These are phyloP conservation scores for Dipodomys merriami DNA, from an alignment of 2,113 vertebrate species.

Conservation along the genomic window DNA sequence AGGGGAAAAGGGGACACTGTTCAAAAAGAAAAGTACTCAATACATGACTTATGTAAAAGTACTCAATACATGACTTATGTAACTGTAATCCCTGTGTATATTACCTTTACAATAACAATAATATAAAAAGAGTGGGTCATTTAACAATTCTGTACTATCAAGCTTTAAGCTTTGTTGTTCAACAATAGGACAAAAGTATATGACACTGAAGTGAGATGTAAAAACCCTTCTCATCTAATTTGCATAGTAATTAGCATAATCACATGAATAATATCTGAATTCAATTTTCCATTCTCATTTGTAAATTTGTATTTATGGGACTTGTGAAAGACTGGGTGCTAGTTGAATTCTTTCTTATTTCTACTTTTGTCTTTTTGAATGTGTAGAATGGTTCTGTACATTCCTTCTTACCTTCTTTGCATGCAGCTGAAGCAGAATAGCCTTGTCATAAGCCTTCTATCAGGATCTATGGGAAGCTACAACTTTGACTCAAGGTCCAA, in stretches of 20 bases:
- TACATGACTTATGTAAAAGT: no score
- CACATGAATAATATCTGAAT: slow-evolving; percentile 22
- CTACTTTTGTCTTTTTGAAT: slow-evolving; percentile 46
- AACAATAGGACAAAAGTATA: not conserved
- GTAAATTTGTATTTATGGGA: slow-evolving; percentile 48
- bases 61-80: no score
- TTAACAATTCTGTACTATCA: not conserved
- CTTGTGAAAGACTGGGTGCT: slow-evolving; percentile 21
- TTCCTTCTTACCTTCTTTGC: not conserved
- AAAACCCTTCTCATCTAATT: slow-evolving; percentile 33
- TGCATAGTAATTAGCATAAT: slow-evolving; percentile 35
- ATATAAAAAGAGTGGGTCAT: not conserved
- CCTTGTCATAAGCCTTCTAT: not conserved
- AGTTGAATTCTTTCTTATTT: slow-evolving; percentile 14
- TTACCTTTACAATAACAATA: no score
- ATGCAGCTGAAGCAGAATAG: not conserved
- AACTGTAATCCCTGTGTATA: no score
- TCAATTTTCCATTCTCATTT: slow-evolving; percentile 39
- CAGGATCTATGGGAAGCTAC: not conserved
- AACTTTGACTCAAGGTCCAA: not conserved
- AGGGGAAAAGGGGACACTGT: no score
- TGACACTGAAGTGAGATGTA: not conserved
- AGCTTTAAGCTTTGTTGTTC: slow-evolving; percentile 28
- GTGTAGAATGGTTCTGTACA: slow-evolving; percentile 8
- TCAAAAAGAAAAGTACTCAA: no score